Base-by-base conservation (phyloP, 2,888 invertebrate genomes). In the Nomada goodeniana region DNA sequence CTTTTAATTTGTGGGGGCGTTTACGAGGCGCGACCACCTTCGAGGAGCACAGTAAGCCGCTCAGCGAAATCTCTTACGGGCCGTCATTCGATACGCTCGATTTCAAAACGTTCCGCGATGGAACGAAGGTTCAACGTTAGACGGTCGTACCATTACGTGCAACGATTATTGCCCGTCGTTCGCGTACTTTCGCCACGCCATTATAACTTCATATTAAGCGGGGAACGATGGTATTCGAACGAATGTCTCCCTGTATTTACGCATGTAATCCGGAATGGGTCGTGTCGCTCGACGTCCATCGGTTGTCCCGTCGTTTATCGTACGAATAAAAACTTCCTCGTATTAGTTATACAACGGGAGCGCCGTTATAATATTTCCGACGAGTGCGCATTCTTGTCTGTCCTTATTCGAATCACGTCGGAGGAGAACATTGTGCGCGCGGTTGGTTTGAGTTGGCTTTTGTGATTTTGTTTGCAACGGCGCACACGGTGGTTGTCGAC, bases 61-160 rank as follows among this genome's bases (percentile, higher is more conserved):
- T 64, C 59, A 86, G 80, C 79, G 77, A 83, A 86, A 86, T 87
- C 84, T 84, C 82, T 84, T 79, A 84, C 75, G 68, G 53, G 57
- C 72, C 70, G 82, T 79, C 76, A 84, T 86, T 86, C 86, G 84
- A 86, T 74, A 86, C 86, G 86, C 82, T 86, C 80, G 86, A 86
- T 79, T 86, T 86, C 71, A 77, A 82, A 36, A 76, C 76, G 82
- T 57, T 79, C 70, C 69, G 63, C 36, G 61, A 64, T 61, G 73
- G 65, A 59, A 73, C 79, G 69, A 59, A 50, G 59, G 64, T 50
- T 59, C 69, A 20, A 29, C 65, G 26, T 18, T 69, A 55, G 55
- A 20, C 63, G 69, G 42, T 61, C 76, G n/a, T 80, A 50, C 72
- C 63, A 44, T 75, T 74, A 52, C 70, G 44, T 52, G 36, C 74